Evolutionary conservation across 2,888 invertebrate species (phyloP).

Genomic region (Hemistola chrysoprasaria): DNA sequence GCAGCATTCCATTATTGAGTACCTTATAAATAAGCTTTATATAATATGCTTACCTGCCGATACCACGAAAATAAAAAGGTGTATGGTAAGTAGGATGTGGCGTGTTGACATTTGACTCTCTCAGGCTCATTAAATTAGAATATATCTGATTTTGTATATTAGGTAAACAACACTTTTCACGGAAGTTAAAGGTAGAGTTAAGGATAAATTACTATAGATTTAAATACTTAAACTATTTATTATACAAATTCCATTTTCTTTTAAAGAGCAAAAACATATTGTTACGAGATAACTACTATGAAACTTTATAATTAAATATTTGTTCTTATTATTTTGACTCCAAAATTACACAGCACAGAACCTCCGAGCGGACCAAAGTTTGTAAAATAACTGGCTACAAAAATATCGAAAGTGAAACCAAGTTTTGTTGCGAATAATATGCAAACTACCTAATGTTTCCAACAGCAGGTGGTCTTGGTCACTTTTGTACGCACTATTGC

Average conservation of each 20-base stretch:
- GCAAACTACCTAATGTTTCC: slow-evolving; percentile 54
- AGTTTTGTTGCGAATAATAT: slow-evolving; percentile 69
- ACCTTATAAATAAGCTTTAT: slow-evolving; percentile 74
- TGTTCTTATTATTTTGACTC: background rate
- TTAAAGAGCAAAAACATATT: too few relatives aligned
- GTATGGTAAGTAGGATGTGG: slow-evolving; percentile 40
- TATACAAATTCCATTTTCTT: too few relatives aligned
- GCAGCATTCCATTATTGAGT: slow-evolving; percentile 72
- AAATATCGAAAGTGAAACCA: slow-evolving; percentile 59
- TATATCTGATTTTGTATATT: slow-evolving; percentile 4
- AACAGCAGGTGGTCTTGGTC: slow-evolving; percentile 63
- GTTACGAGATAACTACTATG: too few relatives aligned
- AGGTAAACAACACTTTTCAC: too few relatives aligned
- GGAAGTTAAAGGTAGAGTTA: too few relatives aligned
- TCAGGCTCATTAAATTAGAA: slow-evolving; percentile 29
- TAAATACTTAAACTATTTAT: too few relatives aligned
- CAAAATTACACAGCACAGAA: background rate
- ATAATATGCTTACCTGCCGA: slow-evolving; percentile 66
- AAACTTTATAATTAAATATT: too few relatives aligned
- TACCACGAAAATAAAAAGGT: slow-evolving; percentile 48
- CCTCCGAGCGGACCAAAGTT: slow-evolving; percentile 41
- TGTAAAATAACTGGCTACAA: slow-evolving; percentile 49
- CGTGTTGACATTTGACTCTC: slow-evolving; percentile 62
- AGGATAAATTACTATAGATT: too few relatives aligned
- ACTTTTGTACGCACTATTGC: slow-evolving; percentile 40